Conservation (phyloP, 2,888 invertebrate genomes). For the Aplocera efformata region DNA sequence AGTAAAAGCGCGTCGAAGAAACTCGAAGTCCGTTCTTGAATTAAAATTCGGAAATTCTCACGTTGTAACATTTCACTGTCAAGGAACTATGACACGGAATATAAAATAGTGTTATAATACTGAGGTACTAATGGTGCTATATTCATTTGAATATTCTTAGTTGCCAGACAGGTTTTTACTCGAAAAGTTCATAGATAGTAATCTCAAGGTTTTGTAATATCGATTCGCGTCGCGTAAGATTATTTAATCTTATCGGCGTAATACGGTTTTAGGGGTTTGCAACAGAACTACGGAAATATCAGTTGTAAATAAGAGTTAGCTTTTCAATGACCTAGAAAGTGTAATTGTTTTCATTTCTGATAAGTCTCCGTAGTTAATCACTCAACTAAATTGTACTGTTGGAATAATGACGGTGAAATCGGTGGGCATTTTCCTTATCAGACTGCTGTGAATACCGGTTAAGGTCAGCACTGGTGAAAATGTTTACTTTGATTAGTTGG, state of each 20-base stretch:
- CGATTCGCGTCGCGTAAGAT: slow-evolving; percentile 5
- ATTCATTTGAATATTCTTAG: slow-evolving; percentile 14
- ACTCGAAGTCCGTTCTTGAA: neutral
- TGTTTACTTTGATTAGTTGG: slow-evolving; percentile 8
- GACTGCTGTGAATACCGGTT: no score
- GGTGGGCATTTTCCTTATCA: slow-evolving; percentile 4
- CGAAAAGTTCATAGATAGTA: slow-evolving; percentile 11
- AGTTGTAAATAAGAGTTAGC: neutral
- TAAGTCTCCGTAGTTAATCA: slow-evolving; percentile 4
- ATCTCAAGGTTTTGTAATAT: slow-evolving; percentile 15
- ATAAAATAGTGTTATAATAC: slow-evolving; percentile 1
- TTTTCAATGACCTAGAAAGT: slow-evolving; percentile 10
- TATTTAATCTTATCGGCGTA: slow-evolving; percentile 17
- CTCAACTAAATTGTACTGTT: slow-evolving; percentile 1
- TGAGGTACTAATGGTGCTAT: neutral
- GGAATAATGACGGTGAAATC: slow-evolving; percentile 1
- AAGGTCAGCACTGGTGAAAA: slow-evolving; percentile 4
- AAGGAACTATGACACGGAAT: slow-evolving; percentile 16
- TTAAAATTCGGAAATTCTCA: neutral
- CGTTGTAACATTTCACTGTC: slow-evolving; percentile 21
- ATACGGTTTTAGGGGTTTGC: no score
- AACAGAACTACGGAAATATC: neutral
- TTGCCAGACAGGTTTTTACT: slow-evolving; percentile 13
- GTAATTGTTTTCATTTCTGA: neutral
- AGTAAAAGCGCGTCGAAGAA: slow-evolving; percentile 1